These are phyloP conservation scores for Coregonus sp. DNA, from an alignment of 2,797 vertebrate species.

Conservation along the genomic window DNA sequence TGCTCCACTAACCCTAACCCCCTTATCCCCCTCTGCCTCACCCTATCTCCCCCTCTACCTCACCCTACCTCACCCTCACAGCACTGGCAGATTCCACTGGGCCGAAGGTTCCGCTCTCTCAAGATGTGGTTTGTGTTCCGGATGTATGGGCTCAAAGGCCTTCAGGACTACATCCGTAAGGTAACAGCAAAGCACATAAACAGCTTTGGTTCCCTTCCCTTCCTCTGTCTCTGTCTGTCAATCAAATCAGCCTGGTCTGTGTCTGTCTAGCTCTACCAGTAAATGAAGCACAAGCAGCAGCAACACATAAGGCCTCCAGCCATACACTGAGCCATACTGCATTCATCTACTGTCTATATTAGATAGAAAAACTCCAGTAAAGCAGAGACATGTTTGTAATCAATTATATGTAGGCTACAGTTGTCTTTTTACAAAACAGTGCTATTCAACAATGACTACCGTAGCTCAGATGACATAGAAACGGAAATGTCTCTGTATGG, in stretches of 20 bases:
- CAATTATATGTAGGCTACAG: not conserved
- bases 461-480: too few species aligned
- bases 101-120: conserved; percentile 92
- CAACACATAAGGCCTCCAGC: conserved; percentile 33
- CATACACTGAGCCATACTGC: conserved; percentile 17
- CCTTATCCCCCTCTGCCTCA: not conserved
- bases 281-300: conserved; percentile 33
- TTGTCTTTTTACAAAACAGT: not conserved
- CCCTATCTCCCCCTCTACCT: not conserved
- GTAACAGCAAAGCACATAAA: conserved; percentile 61
- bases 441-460: too few species aligned
- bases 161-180: conserved; percentile 93
- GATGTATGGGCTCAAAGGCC: conserved; percentile 85
- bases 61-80: conserved; percentile 61
- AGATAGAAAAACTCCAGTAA: conserved; percentile 22
- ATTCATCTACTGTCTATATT: conserved; percentile 22
- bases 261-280: not conserved
- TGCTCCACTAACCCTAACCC: not conserved
- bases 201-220: not conserved
- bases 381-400: not conserved
- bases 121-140: conserved; percentile 98
- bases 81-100: conserved; percentile 97
- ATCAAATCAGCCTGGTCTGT: not conserved
- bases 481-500: not conserved
- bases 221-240: not conserved